These are phyloP conservation scores for Cistogaster globosa DNA, from an alignment of 2,888 invertebrate species.

Conservation along the genomic window DNA sequence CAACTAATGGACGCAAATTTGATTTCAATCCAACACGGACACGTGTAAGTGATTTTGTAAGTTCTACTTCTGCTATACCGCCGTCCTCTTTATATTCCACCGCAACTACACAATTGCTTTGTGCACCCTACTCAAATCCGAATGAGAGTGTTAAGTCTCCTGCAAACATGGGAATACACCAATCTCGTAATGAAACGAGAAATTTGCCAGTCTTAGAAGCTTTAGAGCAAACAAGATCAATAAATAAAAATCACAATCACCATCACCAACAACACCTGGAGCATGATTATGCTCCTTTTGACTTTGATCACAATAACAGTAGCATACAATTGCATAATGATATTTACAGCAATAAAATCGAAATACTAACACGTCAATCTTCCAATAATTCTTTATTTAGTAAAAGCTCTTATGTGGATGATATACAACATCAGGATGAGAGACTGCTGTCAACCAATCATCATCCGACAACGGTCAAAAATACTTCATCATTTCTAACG, in stretches of 20 bases:
- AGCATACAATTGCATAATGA: conserved; percentile 64
- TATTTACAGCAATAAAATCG: not conserved
- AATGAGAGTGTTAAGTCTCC: conserved; percentile 64
- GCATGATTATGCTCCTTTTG: not conserved
- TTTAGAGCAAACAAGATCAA: conserved; percentile 46
- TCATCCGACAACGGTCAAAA: conserved; percentile 48
- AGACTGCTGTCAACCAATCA: conserved; percentile 17
- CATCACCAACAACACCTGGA: conserved; percentile 46
- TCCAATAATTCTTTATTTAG: conserved; percentile 63
- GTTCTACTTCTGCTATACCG: conserved; percentile 26
- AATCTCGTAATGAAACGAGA: conserved; percentile 45
- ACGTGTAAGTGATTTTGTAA: conserved; percentile 69
- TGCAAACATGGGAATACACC: conserved; percentile 69
- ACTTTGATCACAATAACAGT: conserved; percentile 68
- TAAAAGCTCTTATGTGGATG: conserved; percentile 33
- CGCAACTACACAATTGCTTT: conserved; percentile 32
- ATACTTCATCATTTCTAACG: conserved; percentile 73
- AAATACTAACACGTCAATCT: conserved; percentile 56
- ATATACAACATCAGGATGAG: conserved; percentile 14
- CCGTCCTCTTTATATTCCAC: conserved; percentile 46
- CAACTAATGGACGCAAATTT: conserved; percentile 74
- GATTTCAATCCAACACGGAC: conserved; percentile 78
- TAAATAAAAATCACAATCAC: conserved; percentile 32
- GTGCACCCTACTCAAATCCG: conserved; percentile 48
- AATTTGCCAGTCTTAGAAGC: conserved; percentile 67